Evolutionary conservation across 2,113 vertebrate species (phyloP).

Genomic region (Toxostoma redivivum): DNA sequence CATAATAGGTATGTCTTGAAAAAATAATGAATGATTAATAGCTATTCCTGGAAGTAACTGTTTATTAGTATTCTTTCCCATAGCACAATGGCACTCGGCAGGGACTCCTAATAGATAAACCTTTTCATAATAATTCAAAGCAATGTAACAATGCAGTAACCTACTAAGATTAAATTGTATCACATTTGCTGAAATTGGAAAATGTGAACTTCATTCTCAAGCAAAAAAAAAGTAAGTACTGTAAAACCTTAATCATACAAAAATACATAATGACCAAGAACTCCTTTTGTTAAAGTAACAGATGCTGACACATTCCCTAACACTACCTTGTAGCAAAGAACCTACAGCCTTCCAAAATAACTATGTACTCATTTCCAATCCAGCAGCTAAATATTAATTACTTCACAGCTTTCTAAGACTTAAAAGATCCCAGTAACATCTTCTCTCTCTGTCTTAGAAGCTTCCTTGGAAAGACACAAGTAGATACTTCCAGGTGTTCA

Average conservation of each 20-base stretch:
- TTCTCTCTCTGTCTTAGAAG: not conserved
- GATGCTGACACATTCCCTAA: not conserved
- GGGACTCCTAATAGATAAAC: not conserved
- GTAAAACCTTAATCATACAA: not conserved
- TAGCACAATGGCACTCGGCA: not conserved
- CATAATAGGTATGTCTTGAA: not conserved
- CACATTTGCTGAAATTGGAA: not conserved
- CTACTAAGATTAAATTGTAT: not conserved
- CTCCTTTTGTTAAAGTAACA: not conserved
- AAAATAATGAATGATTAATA: not conserved
- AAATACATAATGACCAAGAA: not conserved
- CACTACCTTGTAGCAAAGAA: not conserved
- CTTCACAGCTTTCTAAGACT: not conserved
- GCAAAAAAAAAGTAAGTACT: not conserved
- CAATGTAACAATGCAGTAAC: not conserved
- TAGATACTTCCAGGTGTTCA: not conserved
- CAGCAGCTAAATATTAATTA: not conserved
- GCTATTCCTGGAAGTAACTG: not conserved
- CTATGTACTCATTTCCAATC: not conserved
- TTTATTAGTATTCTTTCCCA: constrained; percentile 1
- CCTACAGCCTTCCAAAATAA: not conserved
- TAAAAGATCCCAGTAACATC: not conserved
- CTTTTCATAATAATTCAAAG: not conserved
- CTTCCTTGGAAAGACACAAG: not conserved
- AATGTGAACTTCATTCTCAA: not conserved